Evolutionary conservation across 2,113 vertebrate species (phyloP).

Genomic region (Lanius ludovicianus): DNA sequence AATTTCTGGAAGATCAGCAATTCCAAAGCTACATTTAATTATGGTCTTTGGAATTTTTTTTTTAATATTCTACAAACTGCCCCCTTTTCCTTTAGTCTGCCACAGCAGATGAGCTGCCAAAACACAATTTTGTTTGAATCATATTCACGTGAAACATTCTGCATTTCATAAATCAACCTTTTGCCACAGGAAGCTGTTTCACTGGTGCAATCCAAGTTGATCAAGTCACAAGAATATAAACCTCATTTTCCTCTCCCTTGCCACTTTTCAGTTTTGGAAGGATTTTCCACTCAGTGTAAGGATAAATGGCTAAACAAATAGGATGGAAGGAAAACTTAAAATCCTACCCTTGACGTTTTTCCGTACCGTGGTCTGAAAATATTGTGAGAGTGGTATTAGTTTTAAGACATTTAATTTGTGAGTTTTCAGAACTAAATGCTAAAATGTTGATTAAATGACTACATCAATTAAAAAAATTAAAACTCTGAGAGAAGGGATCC

Average conservation of each 20-base stretch:
- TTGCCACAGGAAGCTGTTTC: neutral
- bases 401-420: neutral
- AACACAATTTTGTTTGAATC: constrained; percentile 9
- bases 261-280: neutral
- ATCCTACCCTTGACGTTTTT: neutral
- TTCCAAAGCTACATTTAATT: constrained; percentile 1
- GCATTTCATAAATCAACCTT: neutral
- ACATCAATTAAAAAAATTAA: neutral
- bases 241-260: neutral
- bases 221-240: neutral
- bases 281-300: neutral
- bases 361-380: neutral
- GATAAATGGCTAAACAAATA: neutral
- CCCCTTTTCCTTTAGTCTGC: neutral
- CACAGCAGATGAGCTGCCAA: neutral
- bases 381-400: neutral
- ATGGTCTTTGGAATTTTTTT: neutral
- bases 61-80: neutral
- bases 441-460: neutral
- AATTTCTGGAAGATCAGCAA: neutral
- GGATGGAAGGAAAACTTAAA: neutral
- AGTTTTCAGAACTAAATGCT: neutral
- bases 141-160: neutral
- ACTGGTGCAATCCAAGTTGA: neutral
- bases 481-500: neutral